These are phyloP conservation scores for Phalacrocorax pelagicus DNA, from an alignment of 2,113 vertebrate species.

Conservation along the genomic window DNA sequence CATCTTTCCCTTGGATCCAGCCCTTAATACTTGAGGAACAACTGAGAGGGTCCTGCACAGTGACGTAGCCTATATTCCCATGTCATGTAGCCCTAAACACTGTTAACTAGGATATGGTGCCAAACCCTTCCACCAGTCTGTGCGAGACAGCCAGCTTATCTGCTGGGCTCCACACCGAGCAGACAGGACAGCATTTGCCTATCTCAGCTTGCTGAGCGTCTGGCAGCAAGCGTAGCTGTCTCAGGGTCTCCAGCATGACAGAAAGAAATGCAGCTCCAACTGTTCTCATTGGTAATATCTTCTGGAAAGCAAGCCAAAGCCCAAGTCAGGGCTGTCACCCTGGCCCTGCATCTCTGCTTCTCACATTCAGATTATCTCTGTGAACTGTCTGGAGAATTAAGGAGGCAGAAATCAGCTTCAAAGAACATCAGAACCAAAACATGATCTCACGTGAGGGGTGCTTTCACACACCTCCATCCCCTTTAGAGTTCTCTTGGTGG, in stretches of 20 bases:
- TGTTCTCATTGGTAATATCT: not conserved
- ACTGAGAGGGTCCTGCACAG: not conserved
- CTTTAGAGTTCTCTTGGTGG: not conserved
- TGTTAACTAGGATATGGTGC: not conserved
- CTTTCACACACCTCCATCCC: not conserved
- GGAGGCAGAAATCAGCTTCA: conserved; percentile 27
- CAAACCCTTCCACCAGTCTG: not conserved
- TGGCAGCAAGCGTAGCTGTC: conserved; percentile 24
- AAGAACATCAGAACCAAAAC: not conserved
- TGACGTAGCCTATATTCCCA: not conserved
- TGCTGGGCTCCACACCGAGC: not conserved
- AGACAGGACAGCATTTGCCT: not conserved
- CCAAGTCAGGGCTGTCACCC: conserved; percentile 12
- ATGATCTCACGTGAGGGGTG: not conserved
- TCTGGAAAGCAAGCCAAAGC: not conserved
- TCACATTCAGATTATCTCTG: conserved; percentile 10
- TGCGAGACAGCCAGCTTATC: not conserved
- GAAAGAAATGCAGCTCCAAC: not conserved
- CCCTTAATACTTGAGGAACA: not conserved
- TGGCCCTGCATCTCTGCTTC: not conserved
- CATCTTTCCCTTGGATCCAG: not conserved
- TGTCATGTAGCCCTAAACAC: not conserved
- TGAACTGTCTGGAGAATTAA: not conserved
- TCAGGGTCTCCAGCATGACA: not conserved
- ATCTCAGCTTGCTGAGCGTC: not conserved